Conservation (phyloP, 2,797 vertebrate species). For the Adrianichthys oophorus region DNA sequence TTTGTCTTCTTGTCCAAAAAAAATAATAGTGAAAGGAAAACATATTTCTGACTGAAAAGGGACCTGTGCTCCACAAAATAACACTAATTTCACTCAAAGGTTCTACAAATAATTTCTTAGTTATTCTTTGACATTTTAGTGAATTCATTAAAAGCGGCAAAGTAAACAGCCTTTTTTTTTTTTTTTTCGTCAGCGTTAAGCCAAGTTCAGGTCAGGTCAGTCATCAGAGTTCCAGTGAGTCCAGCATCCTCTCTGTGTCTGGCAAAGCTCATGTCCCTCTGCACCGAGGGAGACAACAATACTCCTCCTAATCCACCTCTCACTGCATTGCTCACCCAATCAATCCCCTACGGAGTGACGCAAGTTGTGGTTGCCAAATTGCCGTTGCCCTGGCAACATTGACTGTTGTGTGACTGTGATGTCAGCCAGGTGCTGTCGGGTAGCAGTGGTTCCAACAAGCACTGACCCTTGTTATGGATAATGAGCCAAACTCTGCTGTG, state of each 20-base stretch:
- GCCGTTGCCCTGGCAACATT: conserved; percentile 60
- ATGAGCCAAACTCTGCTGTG: conserved; percentile 56
- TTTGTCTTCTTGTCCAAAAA: conserved; percentile 6
- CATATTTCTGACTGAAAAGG: conserved; percentile 15
- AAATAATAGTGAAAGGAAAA: conserved; percentile 11
- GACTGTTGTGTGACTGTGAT: conserved; percentile 42
- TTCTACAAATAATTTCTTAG: conserved; percentile 2
- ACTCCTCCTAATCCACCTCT: conserved; percentile 65
- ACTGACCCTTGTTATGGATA: conserved; percentile 54
- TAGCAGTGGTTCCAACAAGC: conserved; percentile 53
- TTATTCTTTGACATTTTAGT: conserved; percentile 25
- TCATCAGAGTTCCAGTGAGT: conserved; percentile 36
- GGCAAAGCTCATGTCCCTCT: conserved; percentile 38
- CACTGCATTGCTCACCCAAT: conserved; percentile 64
- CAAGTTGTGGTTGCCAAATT: conserved; percentile 62
- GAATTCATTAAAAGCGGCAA: conserved; percentile 27
- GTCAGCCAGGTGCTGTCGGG: conserved; percentile 65
- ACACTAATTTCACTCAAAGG: too few species aligned
- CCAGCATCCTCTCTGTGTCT: conserved; percentile 32
- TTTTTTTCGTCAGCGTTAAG: conserved; percentile 22
- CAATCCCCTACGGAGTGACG: conserved; percentile 58
- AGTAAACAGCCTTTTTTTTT: conserved; percentile 25
- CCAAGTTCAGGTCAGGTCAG: conserved; percentile 21
- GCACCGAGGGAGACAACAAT: conserved; percentile 50
- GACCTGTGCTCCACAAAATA: conserved; percentile 7